Base-by-base conservation (phyloP, 2,797 vertebrate genomes). In the Poeciliopsis paucimaculata region DNA sequence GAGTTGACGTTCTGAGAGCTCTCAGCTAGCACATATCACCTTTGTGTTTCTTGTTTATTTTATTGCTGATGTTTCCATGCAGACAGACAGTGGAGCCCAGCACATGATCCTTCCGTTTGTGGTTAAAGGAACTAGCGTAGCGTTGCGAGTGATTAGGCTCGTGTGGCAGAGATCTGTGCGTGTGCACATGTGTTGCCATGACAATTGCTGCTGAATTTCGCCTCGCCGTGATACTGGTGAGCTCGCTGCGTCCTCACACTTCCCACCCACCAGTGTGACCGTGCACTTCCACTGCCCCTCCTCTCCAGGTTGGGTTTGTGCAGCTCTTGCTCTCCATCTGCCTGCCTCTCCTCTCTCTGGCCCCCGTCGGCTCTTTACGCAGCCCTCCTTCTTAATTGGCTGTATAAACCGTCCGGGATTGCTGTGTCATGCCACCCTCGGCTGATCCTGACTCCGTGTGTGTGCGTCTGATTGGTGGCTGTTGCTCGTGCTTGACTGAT, bases 381-480 rank as follows among this genome's bases (percentile, higher is more conserved):
- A 77, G 81, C 75, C 86, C 87, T 89, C 87, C 87, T 57, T 82
- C 66, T 77, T 89, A 88, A 90, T 91, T 88, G 89, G 85, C 80
- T 79, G 72, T 55, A n/a, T 85, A 39, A 86, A 81, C 84, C 7
- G 4, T 79, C 76, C 74, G 9, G 28, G 55, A 76, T 81, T 34
- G 6, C 82, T 18, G 84, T 84, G 84, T 91, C 90, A 83, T 5
- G 71, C 85, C 78, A 68, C 2, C 82, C 84, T 88, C 31, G 15
- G 82, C 53, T 85, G 90, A 80, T 72, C 71, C 60, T 15, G 43
- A 41, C 18, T 87, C 78, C 72, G 47, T 34, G 26, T 74, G 79
- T 82, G 68, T 79, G 79, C 72, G 73, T 72, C 31, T 78, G 66
- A 76, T 62, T 70, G 26, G 0, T 41, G 77, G 87, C 89, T 89